phyloP scores from a whole-genome alignment of 1,140 invertebrate species.

The Meloidogyne exigua region DNA sequence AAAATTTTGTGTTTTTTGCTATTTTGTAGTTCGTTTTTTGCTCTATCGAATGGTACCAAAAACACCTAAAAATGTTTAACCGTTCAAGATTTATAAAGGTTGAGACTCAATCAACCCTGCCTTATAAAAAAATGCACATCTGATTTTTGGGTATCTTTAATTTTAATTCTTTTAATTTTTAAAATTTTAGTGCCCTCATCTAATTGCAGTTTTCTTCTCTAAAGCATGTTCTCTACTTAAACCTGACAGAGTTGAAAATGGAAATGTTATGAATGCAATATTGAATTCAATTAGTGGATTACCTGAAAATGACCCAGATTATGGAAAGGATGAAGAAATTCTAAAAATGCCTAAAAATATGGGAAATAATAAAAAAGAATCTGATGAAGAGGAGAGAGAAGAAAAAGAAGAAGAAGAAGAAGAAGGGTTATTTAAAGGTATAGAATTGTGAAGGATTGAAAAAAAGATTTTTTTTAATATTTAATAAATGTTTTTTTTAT shows the following conservation, averaged over 20 bases:
- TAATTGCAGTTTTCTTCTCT: background rate
- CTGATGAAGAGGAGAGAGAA: background rate
- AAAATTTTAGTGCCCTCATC: constrained; percentile 16
- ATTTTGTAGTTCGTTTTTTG: too few relatives aligned
- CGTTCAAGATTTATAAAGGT: too few relatives aligned
- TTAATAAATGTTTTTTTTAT: background rate
- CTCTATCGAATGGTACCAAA: too few relatives aligned
- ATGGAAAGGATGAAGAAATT: constrained; percentile 12
- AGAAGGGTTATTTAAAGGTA: background rate
- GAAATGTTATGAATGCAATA: constrained; percentile 11
- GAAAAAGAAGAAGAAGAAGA: background rate
- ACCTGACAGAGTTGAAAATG: constrained; percentile 14
- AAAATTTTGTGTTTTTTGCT: too few relatives aligned
- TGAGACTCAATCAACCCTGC: too few relatives aligned
- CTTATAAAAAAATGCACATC: background rate
- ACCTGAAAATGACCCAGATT: constrained; percentile 9
- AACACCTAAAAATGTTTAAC: too few relatives aligned
- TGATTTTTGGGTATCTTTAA: background rate
- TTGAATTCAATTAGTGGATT: constrained; percentile 1
- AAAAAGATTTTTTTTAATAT: background rate
- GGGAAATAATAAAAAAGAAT: background rate
- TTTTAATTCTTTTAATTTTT: background rate
- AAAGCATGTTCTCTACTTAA: constrained; percentile 13
- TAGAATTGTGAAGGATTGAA: background rate
- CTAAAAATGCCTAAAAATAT: background rate